Base-by-base conservation (phyloP, 2,888 invertebrate genomes). In the Epistrophe grossulariae region DNA sequence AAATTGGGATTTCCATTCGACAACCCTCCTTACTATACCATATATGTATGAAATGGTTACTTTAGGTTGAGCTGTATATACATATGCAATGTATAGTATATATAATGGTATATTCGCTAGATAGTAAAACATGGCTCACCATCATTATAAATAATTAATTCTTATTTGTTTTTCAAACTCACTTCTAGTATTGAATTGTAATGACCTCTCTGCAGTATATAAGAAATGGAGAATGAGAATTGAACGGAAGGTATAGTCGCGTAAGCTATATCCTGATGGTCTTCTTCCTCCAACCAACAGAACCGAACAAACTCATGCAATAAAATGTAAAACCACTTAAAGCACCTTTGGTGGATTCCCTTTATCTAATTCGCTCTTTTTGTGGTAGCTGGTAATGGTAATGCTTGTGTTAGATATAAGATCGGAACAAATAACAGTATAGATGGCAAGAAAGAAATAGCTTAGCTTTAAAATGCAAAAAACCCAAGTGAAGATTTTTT, bases 311-410 rank as follows among this genome's bases (percentile, higher is more conserved):
- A 84, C 40, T 62, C 40, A 24, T 77, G 68, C 81, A 84, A 68
- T 62, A 68, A 73, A 82, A 82, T 60, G 84, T 81, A 77, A 84
- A 77, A 76, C 80, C 77, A 84, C 84, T 84, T 81, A 80, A 48
- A 73, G 72, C 77, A 77, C 80, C 76, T 79, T 43, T 31, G 52
- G 24, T 31, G 40, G 60, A 43, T 43, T 15, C 43, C 50, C 50
- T 62, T 38, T 50, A 17, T 43, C 64, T 68, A 15, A 17, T 31
- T 28, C 40, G 11, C 62, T 48, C 11, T 38, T 62, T 60, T 38
- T 52, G 74, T 66, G 64, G 77, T 24, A 28, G 7, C 55, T 55
- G 55, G 60, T 10, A 38, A n/a, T 57, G 57, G 55, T 57, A 76
- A 31, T 45, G 52, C 48, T 52, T 68, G 52, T 48, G 45, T 40